Percentiles rank a stretch among this genome's conserved stretches.
These are phyloP conservation scores for Epinephelus awoara DNA, from an alignment of 2,797 vertebrate genomes.

Conservation along the genomic window DNA sequence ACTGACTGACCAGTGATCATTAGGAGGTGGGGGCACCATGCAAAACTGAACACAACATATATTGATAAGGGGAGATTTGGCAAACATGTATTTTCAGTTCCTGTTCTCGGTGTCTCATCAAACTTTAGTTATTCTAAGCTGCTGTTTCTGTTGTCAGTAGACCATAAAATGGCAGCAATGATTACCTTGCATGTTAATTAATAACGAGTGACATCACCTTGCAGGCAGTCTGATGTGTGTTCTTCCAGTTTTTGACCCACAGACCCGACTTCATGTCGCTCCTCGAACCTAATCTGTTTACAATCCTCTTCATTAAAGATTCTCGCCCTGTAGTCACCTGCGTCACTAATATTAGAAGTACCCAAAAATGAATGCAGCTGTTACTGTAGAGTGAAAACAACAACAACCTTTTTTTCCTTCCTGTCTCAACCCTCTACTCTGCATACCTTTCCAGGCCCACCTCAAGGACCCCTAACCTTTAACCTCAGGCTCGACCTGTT, in stretches of 20 bases:
- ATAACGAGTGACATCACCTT: constrained; percentile 27
- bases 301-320: not conserved
- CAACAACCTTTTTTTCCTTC: constrained; percentile 19
- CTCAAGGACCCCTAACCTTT: constrained; percentile 50
- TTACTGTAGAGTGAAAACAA: not conserved
- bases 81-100: not conserved
- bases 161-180: constrained; percentile 35
- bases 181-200: constrained; percentile 42
- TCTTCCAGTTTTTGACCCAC: constrained; percentile 23
- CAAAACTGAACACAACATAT: not conserved
- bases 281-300: not conserved
- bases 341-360: constrained; percentile 14
- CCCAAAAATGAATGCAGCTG: not conserved
- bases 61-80: not conserved
- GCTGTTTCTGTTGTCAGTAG: constrained; percentile 28
- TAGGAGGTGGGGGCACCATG: not conserved
- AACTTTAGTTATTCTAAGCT: constrained; percentile 37
- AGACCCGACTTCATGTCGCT: constrained; percentile 4
- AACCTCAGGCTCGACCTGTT: constrained; percentile 53
- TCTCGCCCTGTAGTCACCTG: not conserved
- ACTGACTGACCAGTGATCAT: too few relatives aligned
- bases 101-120: constrained; percentile 5
- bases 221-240: constrained; percentile 13
- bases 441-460: constrained; percentile 11
- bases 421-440: not conserved